These are phyloP conservation scores for Patella depressa DNA, from an alignment of 2,888 invertebrate species.

Conservation along the genomic window DNA sequence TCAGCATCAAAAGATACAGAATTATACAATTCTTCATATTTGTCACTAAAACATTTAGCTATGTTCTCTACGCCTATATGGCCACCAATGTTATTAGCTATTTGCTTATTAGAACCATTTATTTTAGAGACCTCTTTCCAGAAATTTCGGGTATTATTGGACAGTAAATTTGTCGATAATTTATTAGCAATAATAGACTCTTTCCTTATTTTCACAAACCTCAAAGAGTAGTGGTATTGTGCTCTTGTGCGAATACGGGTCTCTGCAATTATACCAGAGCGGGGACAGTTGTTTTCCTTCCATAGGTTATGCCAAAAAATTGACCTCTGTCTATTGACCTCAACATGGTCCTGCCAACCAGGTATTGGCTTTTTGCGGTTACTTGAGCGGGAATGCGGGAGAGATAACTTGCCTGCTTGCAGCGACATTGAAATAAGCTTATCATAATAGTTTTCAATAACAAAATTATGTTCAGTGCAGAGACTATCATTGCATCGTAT, in stretches of 20 bases:
- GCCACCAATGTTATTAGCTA: not conserved
- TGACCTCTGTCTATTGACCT: not conserved
- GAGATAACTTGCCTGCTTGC: not conserved
- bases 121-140: not conserved
- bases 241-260: conserved; percentile 2
- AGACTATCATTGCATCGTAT: not conserved
- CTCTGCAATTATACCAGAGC: not conserved
- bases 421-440: not conserved
- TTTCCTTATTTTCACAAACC: not conserved
- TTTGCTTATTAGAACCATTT: not conserved
- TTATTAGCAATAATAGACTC: not conserved
- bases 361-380: not conserved
- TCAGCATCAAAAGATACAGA: not conserved
- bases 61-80: not conserved
- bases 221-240: conserved; percentile 1
- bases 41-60: not conserved
- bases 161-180: not conserved
- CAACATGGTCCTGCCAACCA: not conserved
- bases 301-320: not conserved
- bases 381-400: not conserved
- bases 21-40: conserved; percentile 6
- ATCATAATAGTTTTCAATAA: not conserved
- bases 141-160: not conserved
- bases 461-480: not conserved
- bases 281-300: not conserved